Percentiles rank a stretch among this genome's conserved stretches.
Evolutionary conservation across 1,140 invertebrate species (phyloP).

Genomic region (Trinorchestia longiramus): DNA sequence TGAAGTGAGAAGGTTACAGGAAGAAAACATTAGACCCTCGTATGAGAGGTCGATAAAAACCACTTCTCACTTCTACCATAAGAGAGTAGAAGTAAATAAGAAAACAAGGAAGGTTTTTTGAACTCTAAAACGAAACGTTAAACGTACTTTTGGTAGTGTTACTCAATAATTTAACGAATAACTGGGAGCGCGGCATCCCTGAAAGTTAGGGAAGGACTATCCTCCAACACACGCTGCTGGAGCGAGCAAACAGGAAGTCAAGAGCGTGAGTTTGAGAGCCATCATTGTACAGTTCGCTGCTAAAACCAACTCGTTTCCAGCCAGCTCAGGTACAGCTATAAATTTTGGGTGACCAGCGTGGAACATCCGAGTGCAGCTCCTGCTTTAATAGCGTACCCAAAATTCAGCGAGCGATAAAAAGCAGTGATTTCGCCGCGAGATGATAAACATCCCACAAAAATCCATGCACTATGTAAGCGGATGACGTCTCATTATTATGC

Average conservation of each 20-base stretch:
- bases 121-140: neutral
- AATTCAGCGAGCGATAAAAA: neutral
- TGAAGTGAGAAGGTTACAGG: too few species aligned
- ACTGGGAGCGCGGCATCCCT: neutral
- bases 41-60: too few species aligned
- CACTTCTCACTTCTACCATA: too few species aligned
- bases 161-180: neutral
- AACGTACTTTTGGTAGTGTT: neutral
- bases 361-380: neutral
- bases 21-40: too few species aligned
- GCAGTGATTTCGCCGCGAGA: neutral
- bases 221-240: neutral
- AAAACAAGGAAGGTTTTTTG: neutral
- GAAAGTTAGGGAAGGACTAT: neutral
- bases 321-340: neutral
- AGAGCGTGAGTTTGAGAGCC: too few species aligned
- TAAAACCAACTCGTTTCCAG: neutral
- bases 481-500: conserved; percentile 4
- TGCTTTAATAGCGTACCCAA: neutral
- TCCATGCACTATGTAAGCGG: neutral
- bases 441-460: neutral
- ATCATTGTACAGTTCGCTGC: neutral
- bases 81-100: neutral
- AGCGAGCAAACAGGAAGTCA: neutral
- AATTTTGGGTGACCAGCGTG: neutral